Conservation (phyloP, 1,140 invertebrate genomes). For the Xylocopa sonorina region DNA sequence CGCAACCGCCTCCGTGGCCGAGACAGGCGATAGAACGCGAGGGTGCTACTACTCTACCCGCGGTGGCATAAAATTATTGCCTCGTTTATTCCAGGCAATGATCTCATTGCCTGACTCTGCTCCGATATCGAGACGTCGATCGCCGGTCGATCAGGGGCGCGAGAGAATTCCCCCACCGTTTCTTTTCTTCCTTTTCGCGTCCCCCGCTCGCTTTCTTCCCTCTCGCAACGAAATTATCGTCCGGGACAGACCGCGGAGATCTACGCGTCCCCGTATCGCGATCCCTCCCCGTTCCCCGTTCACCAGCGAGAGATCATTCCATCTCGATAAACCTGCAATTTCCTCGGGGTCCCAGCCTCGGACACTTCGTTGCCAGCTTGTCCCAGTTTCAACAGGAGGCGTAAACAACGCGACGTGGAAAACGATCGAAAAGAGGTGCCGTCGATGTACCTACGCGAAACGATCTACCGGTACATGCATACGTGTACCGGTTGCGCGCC, state of each 20-base stretch:
- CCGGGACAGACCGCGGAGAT: not conserved
- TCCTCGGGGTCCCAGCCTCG: conserved; percentile 13
- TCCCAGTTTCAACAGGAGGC: conserved; percentile 34
- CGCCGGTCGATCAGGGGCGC: conserved; percentile 1
- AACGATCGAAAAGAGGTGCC: not conserved
- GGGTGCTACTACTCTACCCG: conserved; percentile 71
- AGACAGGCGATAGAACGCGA: conserved; percentile 70
- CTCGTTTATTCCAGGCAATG: conserved; percentile 80
- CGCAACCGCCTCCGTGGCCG: conserved; percentile 68
- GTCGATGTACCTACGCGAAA: not conserved
- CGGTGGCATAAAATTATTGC: conserved; percentile 79
- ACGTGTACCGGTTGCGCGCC: not conserved
- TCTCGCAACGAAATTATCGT: conserved; percentile 15
- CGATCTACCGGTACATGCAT: not conserved
- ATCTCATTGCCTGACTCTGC: conserved; percentile 76
- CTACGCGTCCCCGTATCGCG: conserved; percentile 21
- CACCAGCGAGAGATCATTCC: conserved; percentile 26
- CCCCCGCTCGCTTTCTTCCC: too few species aligned
- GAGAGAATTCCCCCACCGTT: conserved; percentile 31
- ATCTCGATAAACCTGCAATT: conserved; percentile 45
- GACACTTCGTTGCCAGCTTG: not conserved
- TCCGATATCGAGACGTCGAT: conserved; percentile 61
- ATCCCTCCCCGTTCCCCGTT: conserved; percentile 8
- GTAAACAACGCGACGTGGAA: conserved; percentile 13
- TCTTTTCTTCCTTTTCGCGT: too few species aligned